Conservation (phyloP, 2,113 vertebrate genomes). For the Salvelinus fontinalis region DNA sequence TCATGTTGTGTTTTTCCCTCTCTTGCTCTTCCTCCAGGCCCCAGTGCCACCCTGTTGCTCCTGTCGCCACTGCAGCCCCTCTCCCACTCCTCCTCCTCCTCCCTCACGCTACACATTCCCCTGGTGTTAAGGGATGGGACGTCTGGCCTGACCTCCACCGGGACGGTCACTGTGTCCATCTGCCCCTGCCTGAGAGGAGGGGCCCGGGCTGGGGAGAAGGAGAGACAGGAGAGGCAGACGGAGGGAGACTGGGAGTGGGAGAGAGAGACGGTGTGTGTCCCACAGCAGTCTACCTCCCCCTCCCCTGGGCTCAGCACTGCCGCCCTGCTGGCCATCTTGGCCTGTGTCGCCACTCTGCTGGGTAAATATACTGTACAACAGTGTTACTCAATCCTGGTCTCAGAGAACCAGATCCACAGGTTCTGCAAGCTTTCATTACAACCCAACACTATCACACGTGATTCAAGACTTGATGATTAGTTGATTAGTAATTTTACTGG, state of each 20-base stretch:
- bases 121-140: conserved; percentile 82
- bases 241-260: conserved; percentile 68
- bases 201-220: conserved; percentile 68
- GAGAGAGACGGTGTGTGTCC: conserved; percentile 73
- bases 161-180: conserved; percentile 84
- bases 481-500: too few species aligned
- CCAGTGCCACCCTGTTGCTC: conserved; percentile 76
- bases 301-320: conserved; percentile 85
- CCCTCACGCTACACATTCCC: conserved; percentile 77
- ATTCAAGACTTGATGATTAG: too few species aligned
- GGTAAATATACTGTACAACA: conserved; percentile 66
- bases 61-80: conserved; percentile 68
- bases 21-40: conserved; percentile 51
- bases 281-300: conserved; percentile 77
- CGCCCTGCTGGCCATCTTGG: conserved; percentile 86
- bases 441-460: too few species aligned
- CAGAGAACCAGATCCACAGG: not conserved
- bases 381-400: not conserved
- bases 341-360: conserved; percentile 84
- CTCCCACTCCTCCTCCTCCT: conserved; percentile 61
- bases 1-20: conserved; percentile 16
- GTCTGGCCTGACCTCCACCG: conserved; percentile 81
- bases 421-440: not conserved
- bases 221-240: conserved; percentile 37
- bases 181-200: conserved; percentile 84